Base-by-base conservation (phyloP, 1,140 invertebrate species). In the Tetranychus cinnabarinus region DNA sequence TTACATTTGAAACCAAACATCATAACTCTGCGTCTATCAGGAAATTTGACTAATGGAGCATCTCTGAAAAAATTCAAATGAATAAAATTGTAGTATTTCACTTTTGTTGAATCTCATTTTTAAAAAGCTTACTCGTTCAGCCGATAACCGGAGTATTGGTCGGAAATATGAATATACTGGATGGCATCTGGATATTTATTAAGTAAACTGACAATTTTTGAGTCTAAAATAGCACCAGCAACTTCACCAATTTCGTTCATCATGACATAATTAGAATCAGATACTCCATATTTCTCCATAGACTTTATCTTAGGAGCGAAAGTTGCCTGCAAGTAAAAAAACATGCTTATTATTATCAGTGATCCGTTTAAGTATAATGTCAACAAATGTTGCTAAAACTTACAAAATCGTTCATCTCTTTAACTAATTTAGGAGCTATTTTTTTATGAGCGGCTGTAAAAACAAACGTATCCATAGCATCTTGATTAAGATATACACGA, bases 161-260 rank as follows among this genome's bases (percentile, higher is more conserved):
- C 95, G 61, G 90, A 95, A 68, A 98, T 82, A 74, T 98, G 92
- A 72, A 99, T 86, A 73, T 85, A 97, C 71, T 98, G 92, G 67
- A 99, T 81, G 68, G 82, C 77, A 63, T 82, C 79, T 65, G 84
- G 78, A 77, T 86, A 92, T 74, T 87, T 91, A 63, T 83, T 80
- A 62, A 97, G 76, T 56, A 88, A 81, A 64, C 84, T 78, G 58
- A 70, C 66, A 66, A 92, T 80, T 71, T 86, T 84, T 61, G 81
- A 78, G 76, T 96, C 91, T n/a, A 86, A 71, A 62, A 95, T 77
- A 50, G 81, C 80, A 63, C 80, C 78, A 36, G 84, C 79, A 37
- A 84, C 88, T 77, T 96, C 92, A 12, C 81, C 80, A 37, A 90
- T 81, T 77, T 97, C 92, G 64, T 84, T 88, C 77, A 95, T 79